Conservation (phyloP, 2,888 invertebrate species). For the Sepioteuthis lessoniana region DNA sequence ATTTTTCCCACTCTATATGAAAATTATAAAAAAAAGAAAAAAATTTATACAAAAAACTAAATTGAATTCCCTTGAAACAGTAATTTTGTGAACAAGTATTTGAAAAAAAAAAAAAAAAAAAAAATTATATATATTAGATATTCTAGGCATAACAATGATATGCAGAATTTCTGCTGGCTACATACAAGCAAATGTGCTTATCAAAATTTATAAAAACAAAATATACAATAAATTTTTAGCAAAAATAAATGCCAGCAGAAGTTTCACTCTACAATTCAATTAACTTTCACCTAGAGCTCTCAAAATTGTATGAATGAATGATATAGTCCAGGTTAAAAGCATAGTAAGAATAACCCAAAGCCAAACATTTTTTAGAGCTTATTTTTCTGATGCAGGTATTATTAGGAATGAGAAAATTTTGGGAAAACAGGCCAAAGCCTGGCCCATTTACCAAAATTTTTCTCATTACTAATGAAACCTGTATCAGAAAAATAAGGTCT, state of each 20-base stretch:
- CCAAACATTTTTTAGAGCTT: no score
- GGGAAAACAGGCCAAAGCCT: no score
- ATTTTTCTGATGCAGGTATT: no score
- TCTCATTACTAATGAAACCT: no score
- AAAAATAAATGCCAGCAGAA: constrained; percentile 21
- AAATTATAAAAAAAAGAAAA: no score
- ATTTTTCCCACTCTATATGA: no score
- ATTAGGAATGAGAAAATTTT: no score
- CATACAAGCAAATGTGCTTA: background rate
- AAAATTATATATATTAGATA: background rate
- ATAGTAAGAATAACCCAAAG: no score
- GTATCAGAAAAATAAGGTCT: no score
- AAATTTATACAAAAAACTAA: no score
- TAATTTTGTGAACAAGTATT: background rate
- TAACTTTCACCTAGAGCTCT: background rate
- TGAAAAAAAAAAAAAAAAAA: background rate
- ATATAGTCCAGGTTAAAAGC: background rate
- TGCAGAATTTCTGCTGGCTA: background rate
- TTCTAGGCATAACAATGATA: background rate
- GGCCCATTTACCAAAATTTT: no score
- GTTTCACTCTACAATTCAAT: background rate
- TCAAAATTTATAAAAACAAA: background rate
- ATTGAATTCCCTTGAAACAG: no score
- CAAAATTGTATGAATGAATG: background rate
- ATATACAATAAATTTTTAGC: background rate